Evolutionary conservation across 92 coral and sea anemone genomes (phyloP), one percentile per base, ranked within the genome.

Genomic region (Isaurus tuberculatus): DNA sequence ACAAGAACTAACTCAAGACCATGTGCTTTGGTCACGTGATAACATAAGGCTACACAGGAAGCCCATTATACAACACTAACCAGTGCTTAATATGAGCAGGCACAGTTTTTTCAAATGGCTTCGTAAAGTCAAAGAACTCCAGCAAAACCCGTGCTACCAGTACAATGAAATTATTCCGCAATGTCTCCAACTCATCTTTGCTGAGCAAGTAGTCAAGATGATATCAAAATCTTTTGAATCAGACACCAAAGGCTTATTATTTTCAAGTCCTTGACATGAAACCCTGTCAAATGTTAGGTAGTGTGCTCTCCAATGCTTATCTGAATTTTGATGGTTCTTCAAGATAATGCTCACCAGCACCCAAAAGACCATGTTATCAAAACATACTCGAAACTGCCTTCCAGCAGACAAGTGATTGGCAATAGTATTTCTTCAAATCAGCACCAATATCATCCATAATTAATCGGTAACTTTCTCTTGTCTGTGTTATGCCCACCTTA

Each of bases 401-500:
- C 92, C 90, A 23, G 70, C 46, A 48, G 84, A 29, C 16, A 83
- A 65, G 22, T 64, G 25, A 49, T 81, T 27, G 70, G 78, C 71
- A 46, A 87, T 60, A 16, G 37, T 25, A 20, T 78, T n/a, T 79
- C 37, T 53, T 30, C 37, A 91, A 69, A 53, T 85, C 71, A 49
- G 87, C 44, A 48, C 91, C 91, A 83, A 91, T 75, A 14, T 74
- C 85, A 49, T 91, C 94, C 85, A 91, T 84, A 20, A 87, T 79
- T n/a, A 51, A 37, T 15, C 85, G 34, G 65, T 58, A 84, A 65
- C 64, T 84, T 4, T 84, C 57, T 64, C 89, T 84, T 31, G 94
- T 58, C 63, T 88, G 90, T 34, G 84, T 49, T 27, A 87, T 79
- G 2, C 94, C 86, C 13, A 32, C 49, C 36, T 72, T 91, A 69